Evolutionary conservation across 2,888 invertebrate species (phyloP), one percentile per base, ranked within the genome.

Genomic region (Crossocerus cetratus): DNA sequence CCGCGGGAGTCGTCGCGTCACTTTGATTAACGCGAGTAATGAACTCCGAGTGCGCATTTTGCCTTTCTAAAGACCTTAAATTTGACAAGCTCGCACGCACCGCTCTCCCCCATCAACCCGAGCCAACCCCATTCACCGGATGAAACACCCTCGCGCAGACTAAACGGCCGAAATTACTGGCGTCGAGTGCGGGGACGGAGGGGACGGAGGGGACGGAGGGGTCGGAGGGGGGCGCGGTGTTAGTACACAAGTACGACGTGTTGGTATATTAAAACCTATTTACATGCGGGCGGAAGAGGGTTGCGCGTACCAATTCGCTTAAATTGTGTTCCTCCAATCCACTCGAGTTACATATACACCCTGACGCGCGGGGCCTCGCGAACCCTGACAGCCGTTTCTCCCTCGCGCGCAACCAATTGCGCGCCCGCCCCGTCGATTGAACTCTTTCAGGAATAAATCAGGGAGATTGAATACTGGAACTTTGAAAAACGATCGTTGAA

Each of bases 161-260:
- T 84, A 81, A 86, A 83, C 81, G 83, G 66, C 73, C 74, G 78
- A 83, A 87, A 87, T 87, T 86, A 81, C 86, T 84, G 82, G 73
- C 79, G 55, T 72, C 74, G 70, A 80, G 77, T 76, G 77, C 32
- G 32, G 32, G 32, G 72, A 75, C n/a, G n/a, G n/a, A n/a, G n/a
- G n/a, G n/a, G n/a, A n/a, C n/a, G n/a, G n/a, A n/a, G n/a, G n/a
- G n/a, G n/a, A n/a, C n/a, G n/a, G n/a, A n/a, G n/a, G n/a, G n/a
- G n/a, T n/a, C n/a, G n/a, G n/a, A n/a, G n/a, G n/a, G n/a, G n/a
- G n/a, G n/a, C n/a, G n/a, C n/a, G n/a, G 78, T 77, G 82, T 78
- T 77, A 76, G 77, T 75, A 74, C 71, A 77, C 75, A 64, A 56
- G 62, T 67, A 74, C 74, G 76, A 75, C 66, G 76, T 72, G 81